Base-by-base conservation (phyloP, 2,113 vertebrate species). In the Microtus richardsoni region DNA sequence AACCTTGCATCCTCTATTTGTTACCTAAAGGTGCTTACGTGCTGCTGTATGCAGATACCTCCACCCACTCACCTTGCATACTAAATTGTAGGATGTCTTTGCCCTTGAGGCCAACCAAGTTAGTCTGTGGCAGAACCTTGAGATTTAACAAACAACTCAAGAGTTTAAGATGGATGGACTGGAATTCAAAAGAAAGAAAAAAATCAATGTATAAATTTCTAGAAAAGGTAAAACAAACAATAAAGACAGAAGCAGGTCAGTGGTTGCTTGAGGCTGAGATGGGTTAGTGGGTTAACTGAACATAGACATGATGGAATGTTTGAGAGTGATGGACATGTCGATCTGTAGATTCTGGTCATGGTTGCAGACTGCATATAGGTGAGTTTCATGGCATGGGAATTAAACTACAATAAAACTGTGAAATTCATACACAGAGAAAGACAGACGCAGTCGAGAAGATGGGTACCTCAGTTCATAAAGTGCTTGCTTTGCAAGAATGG, bases 191-290 rank as follows among this genome's bases (percentile, higher is more conserved):
- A 49, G 3, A 1, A 1, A 8, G 22, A 47, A 87, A 49, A 47
- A 78, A 73, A 62, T 91, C 74, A 62, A 44, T 49, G 14, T 22
- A 36, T 17, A 95, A 91, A 95, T 92, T 92, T 93, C n/a, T 80
- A 87, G 86, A 94, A 95, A 89, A 89, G 39, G 39, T 11, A 87
- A 92, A 70, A 73, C 28, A 92, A 70, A 73, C 28, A n/a, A 3
- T 78, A 28, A 85, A 92, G 33, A 54, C 89, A 78, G 44, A 89
- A 83, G 3, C 49, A 71, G 73, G 49, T 90, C 71, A 52, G 66
- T 70, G 47, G 26, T 52, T 62, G 36, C 36, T 30, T 47, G 41
- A 17, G n/a, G 52, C 82, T 74, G 26, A 33, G n/a, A 30, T 66
- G 41, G n/a, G 3, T 80, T 83, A 49, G 41, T 44, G 17, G 13